Conservation (phyloP, 2,888 invertebrate genomes). For the Tholera decimalis region DNA sequence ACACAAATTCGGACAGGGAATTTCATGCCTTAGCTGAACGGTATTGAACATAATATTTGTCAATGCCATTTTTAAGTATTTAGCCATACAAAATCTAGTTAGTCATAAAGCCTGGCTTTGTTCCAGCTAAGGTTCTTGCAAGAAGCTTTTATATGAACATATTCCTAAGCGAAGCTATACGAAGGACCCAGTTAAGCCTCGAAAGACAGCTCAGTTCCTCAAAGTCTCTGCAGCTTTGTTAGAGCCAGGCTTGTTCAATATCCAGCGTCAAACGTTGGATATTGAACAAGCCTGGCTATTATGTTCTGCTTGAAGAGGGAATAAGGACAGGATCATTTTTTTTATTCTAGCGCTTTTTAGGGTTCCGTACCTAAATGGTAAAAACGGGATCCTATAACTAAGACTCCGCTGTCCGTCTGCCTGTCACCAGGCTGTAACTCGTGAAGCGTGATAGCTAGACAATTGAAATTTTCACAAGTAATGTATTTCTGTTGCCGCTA, state of each 20-base stretch:
- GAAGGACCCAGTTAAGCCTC: constrained; percentile 19
- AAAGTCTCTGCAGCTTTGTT: constrained; percentile 26
- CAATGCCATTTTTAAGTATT: background rate
- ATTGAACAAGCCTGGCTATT: no score
- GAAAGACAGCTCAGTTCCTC: constrained; percentile 22
- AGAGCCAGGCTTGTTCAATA: constrained; percentile 12
- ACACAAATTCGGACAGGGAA: no score
- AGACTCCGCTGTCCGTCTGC: no score
- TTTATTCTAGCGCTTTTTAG: no score
- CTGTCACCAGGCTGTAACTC: no score
- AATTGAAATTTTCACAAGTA: no score
- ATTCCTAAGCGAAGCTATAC: constrained; percentile 4
- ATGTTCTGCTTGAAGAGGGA: background rate
- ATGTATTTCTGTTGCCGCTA: no score
- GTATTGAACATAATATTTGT: no score
- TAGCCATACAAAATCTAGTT: background rate
- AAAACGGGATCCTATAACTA: no score
- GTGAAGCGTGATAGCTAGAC: no score
- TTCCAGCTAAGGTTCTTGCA: background rate
- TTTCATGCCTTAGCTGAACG: no score
- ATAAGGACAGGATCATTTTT: background rate
- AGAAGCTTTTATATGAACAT: constrained; percentile 12
- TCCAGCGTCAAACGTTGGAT: constrained; percentile 26
- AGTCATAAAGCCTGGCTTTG: constrained; percentile 2
- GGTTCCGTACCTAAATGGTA: no score